Evolutionary conservation across 2,797 vertebrate species (phyloP).

Genomic region (Microhierax caerulescens): DNA sequence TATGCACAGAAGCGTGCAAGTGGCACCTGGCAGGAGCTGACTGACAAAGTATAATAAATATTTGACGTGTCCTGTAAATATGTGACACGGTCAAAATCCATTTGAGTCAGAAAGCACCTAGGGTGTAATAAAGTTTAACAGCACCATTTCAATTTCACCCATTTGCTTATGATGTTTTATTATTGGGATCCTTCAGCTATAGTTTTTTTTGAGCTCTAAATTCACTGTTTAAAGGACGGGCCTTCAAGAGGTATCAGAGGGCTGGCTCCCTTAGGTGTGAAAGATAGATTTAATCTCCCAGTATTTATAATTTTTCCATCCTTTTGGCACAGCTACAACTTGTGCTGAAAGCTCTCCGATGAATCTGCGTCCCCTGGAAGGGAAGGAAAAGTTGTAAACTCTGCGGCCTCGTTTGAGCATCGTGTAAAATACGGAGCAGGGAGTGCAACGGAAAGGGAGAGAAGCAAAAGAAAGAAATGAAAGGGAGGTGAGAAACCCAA

Average conservation of each 20-base stretch:
- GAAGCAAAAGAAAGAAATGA: background rate
- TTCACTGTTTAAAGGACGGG: background rate
- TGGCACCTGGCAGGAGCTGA: conserved; percentile 51
- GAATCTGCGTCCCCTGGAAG: background rate
- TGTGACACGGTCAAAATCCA: background rate
- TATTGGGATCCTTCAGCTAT: background rate
- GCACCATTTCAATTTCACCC: background rate
- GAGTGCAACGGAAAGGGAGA: background rate
- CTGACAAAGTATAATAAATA: conserved; percentile 12
- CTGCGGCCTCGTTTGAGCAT: fast-evolving
- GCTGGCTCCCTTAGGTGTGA: background rate
- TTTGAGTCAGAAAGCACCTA: background rate
- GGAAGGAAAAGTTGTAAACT: background rate
- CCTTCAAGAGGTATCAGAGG: background rate
- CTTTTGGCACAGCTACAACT: background rate
- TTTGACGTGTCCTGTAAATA: conserved; percentile 22
- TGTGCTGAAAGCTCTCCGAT: background rate
- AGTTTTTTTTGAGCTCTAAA: background rate
- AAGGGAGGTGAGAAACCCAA: background rate
- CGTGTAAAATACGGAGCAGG: background rate
- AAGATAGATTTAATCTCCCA: background rate
- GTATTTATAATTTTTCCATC: background rate
- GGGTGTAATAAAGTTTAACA: background rate
- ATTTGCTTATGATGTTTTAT: background rate
- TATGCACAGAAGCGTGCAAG: background rate